These are phyloP conservation scores for Sorex fumeus DNA, from an alignment of 2,113 vertebrate species.

Conservation along the genomic window DNA sequence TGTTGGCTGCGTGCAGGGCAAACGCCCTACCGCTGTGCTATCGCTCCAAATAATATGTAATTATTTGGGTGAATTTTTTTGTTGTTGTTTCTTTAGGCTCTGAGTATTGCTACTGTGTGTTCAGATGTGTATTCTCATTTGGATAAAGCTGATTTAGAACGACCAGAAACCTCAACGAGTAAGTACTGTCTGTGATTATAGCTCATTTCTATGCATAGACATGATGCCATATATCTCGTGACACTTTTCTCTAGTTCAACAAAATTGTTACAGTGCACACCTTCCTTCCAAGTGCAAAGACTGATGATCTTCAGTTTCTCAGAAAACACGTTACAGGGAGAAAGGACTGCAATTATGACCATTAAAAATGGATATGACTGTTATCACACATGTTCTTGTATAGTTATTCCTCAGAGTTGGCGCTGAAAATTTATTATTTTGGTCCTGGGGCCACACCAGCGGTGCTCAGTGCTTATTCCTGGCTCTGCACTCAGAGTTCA, in stretches of 20 bases:
- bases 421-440: background rate
- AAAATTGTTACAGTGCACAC: slow-evolving; percentile 15
- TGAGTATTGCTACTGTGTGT: slow-evolving; percentile 56
- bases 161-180: slow-evolving; percentile 69
- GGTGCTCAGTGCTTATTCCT: no score
- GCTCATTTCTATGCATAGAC: slow-evolving; percentile 33
- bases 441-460: no score
- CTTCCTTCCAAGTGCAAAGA: background rate
- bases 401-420: slow-evolving; percentile 12
- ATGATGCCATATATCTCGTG: background rate
- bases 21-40: no score
- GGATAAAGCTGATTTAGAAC: slow-evolving; percentile 56
- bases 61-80: slow-evolving; percentile 64
- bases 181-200: slow-evolving; percentile 68
- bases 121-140: slow-evolving; percentile 57
- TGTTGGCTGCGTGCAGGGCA: no score
- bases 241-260: slow-evolving; percentile 26
- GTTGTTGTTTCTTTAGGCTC: slow-evolving; percentile 60
- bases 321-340: slow-evolving; percentile 44
- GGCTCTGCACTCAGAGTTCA: no score
- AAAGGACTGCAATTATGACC: background rate
- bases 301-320: slow-evolving; percentile 47
- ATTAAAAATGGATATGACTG: slow-evolving; percentile 22
- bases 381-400: slow-evolving; percentile 11
- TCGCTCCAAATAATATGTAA: no score